These are phyloP conservation scores for Pachymerium ferrugineum DNA, from an alignment of 2,888 invertebrate genomes.

Conservation along the genomic window DNA sequence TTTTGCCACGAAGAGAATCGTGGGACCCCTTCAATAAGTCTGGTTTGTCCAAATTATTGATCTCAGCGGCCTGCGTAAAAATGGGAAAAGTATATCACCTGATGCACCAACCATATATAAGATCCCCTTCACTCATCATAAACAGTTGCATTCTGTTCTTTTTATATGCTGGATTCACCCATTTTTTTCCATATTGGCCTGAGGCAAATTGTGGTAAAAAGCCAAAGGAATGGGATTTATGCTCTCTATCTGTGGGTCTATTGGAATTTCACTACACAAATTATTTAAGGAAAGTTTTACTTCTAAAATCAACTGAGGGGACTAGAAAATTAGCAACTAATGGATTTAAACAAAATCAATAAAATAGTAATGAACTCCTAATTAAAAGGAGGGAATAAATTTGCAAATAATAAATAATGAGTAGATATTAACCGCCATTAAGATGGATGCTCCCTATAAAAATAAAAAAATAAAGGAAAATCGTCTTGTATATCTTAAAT, in stretches of 20 bases:
- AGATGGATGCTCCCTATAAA: constrained; percentile 9
- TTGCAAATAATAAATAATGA: background rate
- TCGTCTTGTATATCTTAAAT: background rate
- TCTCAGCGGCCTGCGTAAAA: constrained; percentile 28
- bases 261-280: too few relatives aligned
- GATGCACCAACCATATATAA: background rate
- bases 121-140: constrained; percentile 7
- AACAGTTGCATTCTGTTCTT: constrained; percentile 12
- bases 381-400: too few relatives aligned
- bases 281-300: too few relatives aligned
- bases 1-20: constrained; percentile 57
- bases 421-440: constrained; percentile 6
- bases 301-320: too few relatives aligned
- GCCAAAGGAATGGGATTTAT: background rate
- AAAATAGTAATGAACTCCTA: too few relatives aligned
- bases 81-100: background rate
- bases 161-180: constrained; percentile 5
- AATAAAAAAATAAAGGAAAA: constrained; percentile 6
- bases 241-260: too few relatives aligned
- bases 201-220: background rate
- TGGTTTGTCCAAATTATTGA: constrained; percentile 59
- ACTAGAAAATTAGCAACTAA: too few relatives aligned
- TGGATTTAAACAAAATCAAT: too few relatives aligned
- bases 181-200: background rate
- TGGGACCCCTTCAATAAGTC: constrained; percentile 73